Base-by-base conservation (phyloP, 1,140 invertebrate species). In the Microplitis mediator region DNA sequence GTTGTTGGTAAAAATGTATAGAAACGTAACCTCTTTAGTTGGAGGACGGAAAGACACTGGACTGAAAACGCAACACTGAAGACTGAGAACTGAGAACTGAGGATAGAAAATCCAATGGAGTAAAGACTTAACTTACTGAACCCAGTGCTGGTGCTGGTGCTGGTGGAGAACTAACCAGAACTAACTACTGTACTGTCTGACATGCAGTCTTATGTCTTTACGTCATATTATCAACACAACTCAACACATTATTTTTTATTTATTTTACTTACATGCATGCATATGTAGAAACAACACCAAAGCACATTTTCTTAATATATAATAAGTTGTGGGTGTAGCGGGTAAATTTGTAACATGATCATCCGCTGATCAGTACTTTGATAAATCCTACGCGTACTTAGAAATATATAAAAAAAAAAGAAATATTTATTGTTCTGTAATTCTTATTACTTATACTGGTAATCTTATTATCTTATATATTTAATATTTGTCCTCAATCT, bases 261-360 rank as follows among this genome's bases (percentile, higher is more conserved):
- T 54, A 54, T 54, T 54, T 54, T 54, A 23, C 16, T 54, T 54
- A 13, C 5, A 50, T 54, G 52, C 5, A 54, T 54, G 52, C 13
- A 54, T 54, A 54, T 11, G 39, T 45, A 45, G 39, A 11, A 45
- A 45, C 39, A 45, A 45, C 39, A 45, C 39, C 39, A 11, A 45
- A 45, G 52, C 52, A 14, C 52, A 23, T 14, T 23, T 54, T 14
- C n/a, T 54, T 54, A 54, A 14, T 54, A 54, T 54, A 54, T 13
- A 50, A 50, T 50, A 14, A 54, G 52, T 45, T 45, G 39, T 45
- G 39, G 39, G 39, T 54, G 52, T 23, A 23, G 60, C 34, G 63
- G 23, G 39, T 51, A 35, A 35, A 66, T 50, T 66, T 64, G 62
- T 64, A 64, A 64, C 35, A 64, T 39, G 62, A 64, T 64, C 62